phyloP scores from a whole-genome alignment of 2,888 invertebrate species.

The Pemphredon lugubris region DNA sequence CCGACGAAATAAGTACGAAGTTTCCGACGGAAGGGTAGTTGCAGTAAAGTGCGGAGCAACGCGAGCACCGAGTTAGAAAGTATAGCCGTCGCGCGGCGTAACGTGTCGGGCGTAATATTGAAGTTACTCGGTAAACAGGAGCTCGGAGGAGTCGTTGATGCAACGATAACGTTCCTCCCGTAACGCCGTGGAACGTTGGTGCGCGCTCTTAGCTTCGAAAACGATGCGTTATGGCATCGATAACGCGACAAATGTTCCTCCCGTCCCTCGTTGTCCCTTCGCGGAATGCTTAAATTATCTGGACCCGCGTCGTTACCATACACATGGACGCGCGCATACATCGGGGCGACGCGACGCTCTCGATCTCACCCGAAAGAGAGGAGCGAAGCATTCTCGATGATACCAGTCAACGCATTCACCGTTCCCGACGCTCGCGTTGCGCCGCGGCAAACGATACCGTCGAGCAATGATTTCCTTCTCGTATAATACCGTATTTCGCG shows the following conservation, averaged over 20 bases:
- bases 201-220: constrained; percentile 30
- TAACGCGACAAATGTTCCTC: constrained; percentile 50
- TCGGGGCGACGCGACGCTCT: too few species aligned
- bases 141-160: constrained; percentile 26
- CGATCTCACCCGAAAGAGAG: too few species aligned
- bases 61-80: constrained; percentile 1
- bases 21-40: constrained; percentile 18
- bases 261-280: constrained; percentile 16
- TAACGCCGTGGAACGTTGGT: constrained; percentile 19
- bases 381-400: too few species aligned
- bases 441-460: too few species aligned
- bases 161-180: constrained; percentile 43
- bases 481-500: too few species aligned
- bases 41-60: constrained; percentile 11
- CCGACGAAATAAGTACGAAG: constrained; percentile 10
- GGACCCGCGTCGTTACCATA: too few species aligned
- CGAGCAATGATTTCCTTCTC: too few species aligned
- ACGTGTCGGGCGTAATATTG: constrained; percentile 46
- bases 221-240: constrained; percentile 53
- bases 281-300: too few species aligned
- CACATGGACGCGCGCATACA: too few species aligned
- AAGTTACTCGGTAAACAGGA: constrained; percentile 45
- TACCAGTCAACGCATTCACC: too few species aligned
- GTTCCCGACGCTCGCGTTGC: too few species aligned
- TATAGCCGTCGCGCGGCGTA: constrained; percentile 9